These are phyloP conservation scores for Galleria mellonella DNA, from an alignment of 1,140 invertebrate genomes.

Conservation along the genomic window DNA sequence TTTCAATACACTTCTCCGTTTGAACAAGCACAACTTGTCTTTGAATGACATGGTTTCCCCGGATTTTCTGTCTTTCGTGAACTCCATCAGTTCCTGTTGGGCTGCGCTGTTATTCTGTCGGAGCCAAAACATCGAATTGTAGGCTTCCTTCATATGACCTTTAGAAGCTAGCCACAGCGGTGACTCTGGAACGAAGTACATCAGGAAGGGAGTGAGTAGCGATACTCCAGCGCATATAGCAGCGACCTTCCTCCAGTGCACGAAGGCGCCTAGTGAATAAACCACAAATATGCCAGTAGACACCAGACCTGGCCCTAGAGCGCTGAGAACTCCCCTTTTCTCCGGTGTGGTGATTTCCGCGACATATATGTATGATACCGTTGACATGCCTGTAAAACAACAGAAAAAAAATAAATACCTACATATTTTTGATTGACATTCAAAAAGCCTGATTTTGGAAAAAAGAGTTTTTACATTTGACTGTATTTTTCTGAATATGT, in stretches of 20 bases:
- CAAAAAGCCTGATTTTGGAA: no score
- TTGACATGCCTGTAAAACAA: slow-evolving; percentile 74
- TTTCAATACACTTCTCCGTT: slow-evolving; percentile 71
- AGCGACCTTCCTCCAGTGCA: slow-evolving; percentile 78
- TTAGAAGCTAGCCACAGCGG: slow-evolving; percentile 78
- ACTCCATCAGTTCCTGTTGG: slow-evolving; percentile 76
- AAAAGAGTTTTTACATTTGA: no score
- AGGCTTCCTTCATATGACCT: slow-evolving; percentile 74
- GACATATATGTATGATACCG: slow-evolving; percentile 77
- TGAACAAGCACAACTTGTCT: slow-evolving; percentile 55
- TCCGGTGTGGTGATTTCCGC: slow-evolving; percentile 75
- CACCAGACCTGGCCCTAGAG: slow-evolving; percentile 78
- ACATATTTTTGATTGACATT: no score
- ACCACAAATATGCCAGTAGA: slow-evolving; percentile 80
- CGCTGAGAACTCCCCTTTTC: slow-evolving; percentile 74
- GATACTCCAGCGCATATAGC: slow-evolving; percentile 77
- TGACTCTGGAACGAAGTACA: slow-evolving; percentile 81
- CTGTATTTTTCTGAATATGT: no score
- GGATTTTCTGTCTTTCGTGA: slow-evolving; percentile 61
- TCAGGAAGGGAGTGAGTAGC: slow-evolving; percentile 74
- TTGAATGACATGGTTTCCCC: slow-evolving; percentile 56
- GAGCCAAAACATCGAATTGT: slow-evolving; percentile 75
- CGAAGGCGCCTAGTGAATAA: slow-evolving; percentile 77
- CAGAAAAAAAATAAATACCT: no score
- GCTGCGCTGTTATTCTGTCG: slow-evolving; percentile 74